Percentiles rank a stretch among this genome's conserved stretches.
These are phyloP conservation scores for Spilogale gracilis DNA, from an alignment of 2,113 vertebrate genomes.

Conservation along the genomic window DNA sequence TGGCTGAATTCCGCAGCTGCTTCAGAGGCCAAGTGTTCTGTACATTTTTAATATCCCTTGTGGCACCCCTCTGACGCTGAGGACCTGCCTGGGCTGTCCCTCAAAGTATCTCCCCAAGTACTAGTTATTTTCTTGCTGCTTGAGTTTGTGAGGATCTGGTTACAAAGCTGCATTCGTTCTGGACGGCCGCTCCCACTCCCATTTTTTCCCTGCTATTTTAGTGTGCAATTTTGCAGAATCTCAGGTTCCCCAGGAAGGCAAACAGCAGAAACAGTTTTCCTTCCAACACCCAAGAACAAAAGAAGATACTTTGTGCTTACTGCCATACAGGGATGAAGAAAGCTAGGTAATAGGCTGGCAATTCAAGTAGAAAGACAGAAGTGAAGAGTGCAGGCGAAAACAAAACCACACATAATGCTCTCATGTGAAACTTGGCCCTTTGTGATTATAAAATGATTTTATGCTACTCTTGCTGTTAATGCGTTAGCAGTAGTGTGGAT, in stretches of 20 bases:
- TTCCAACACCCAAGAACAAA: background rate
- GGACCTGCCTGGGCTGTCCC: background rate
- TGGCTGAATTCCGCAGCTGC: background rate
- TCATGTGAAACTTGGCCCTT: background rate
- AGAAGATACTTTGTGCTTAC: background rate
- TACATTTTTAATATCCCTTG: background rate
- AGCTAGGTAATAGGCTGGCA: background rate
- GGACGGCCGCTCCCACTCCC: background rate
- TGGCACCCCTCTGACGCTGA: too few species aligned
- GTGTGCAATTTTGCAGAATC: background rate
- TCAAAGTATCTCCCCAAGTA: background rate
- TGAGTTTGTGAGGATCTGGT: background rate
- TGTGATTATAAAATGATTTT: background rate
- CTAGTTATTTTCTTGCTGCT: background rate
- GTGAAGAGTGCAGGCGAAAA: background rate
- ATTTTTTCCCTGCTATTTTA: background rate
- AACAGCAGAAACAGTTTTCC: background rate
- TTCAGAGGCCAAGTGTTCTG: background rate
- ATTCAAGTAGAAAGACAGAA: constrained; percentile 6
- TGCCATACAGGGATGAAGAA: background rate
- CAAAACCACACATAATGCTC: background rate
- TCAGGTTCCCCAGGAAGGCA: background rate
- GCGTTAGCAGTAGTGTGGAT: background rate
- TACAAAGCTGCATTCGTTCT: background rate
- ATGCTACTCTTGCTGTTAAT: background rate